phyloP scores from a whole-genome alignment of 2,888 invertebrate species.

The Xestia c-nigrum region DNA sequence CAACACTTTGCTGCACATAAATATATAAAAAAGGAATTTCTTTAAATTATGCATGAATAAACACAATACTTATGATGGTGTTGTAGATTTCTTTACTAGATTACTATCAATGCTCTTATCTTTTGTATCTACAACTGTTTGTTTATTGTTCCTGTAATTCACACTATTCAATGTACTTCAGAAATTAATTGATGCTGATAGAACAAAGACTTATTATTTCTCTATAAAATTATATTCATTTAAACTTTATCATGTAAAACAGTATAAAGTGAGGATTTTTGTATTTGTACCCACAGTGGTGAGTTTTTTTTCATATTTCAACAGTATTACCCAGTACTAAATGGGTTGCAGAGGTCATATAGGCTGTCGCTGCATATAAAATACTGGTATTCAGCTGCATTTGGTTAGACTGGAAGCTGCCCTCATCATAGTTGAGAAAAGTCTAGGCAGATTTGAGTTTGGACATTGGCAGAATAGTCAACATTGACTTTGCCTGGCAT shows the following conservation, averaged over 20 bases:
- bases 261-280: background rate
- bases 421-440: no score
- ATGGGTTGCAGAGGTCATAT: no score
- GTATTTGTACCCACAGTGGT: no score
- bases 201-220: constrained; percentile 20
- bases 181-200: background rate
- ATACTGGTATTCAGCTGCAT: no score
- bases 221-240: background rate
- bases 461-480: background rate
- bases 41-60: constrained; percentile 12
- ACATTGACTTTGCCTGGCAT: background rate
- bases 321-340: no score
- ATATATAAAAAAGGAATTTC: constrained; percentile 2
- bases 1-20: background rate
- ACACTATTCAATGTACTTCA: background rate
- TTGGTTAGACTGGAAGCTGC: no score
- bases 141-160: constrained; percentile 32
- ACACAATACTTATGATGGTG: background rate
- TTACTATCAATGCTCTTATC: constrained; percentile 33
- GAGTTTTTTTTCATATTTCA: background rate
- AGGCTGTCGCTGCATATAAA: no score
- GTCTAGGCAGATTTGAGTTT: background rate
- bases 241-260: background rate
- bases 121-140: constrained; percentile 10
- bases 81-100: constrained; percentile 12